Conservation (phyloP, 1,140 invertebrate species). For the Ridgeia piscesae region DNA sequence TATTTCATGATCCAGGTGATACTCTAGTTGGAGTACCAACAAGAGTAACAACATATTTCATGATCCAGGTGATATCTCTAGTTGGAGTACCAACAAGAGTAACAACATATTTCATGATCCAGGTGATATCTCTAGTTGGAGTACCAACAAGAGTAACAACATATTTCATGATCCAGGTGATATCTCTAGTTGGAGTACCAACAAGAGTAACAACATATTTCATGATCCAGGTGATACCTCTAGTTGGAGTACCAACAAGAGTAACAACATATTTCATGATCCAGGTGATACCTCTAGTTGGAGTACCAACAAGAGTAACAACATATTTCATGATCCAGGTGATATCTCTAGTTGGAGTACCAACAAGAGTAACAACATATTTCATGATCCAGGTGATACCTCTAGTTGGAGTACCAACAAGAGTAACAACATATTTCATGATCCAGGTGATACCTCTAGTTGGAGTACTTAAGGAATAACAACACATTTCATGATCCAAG, state of each 20-base stretch:
- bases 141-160: background rate
- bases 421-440: background rate
- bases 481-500: constrained; percentile 1
- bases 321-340: background rate
- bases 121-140: background rate
- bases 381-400: background rate
- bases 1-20: background rate
- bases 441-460: constrained; percentile 37
- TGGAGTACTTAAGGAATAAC: constrained; percentile 43
- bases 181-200: background rate
- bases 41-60: background rate
- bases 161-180: background rate
- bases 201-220: background rate
- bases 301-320: constrained; percentile 42
- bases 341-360: background rate
- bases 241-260: background rate
- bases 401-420: background rate
- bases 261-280: background rate
- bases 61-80: background rate
- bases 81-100: background rate
- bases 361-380: background rate
- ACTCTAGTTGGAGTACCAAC: background rate
- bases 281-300: constrained; percentile 39
- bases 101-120: background rate
- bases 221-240: background rate